Base-by-base conservation (phyloP, 30 jellyfish, hydroid and myxozoan species). In the Hydractinia symbiolongicarpus region DNA sequence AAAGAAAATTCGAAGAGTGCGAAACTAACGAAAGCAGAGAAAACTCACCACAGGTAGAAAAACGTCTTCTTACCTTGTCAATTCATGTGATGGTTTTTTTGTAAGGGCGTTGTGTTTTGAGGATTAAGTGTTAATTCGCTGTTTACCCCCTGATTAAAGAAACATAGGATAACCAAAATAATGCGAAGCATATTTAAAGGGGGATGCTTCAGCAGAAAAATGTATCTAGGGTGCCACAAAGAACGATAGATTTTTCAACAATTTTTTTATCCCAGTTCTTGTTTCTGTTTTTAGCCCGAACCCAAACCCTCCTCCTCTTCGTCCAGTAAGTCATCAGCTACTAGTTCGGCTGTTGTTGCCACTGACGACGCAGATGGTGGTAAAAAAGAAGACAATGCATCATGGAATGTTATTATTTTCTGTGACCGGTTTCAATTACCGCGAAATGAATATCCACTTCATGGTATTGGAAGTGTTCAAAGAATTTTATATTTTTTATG, bases 341-440 rank as follows among this genome's bases (percentile, higher is more conserved):
- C 1, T 11, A 58, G 69, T 58, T 13, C 15, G 19, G 19, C 15
- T 11, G 15, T 11, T 0, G 69, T 16, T 58, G 69, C 1, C 17
- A 58, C 15, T 11, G 15, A 16, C 19, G 69, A 58, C 19, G 69
- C 15, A 58, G 44, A 30, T 30, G 44, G 44, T 30, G 44, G 44
- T 30, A 30, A 15, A 60, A 72, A 8, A 20, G 61, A 72, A 5
- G 85, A 66, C 5, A 84, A 73, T 17, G 62, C 67, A 4, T 55
- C 95, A 0, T 90, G 95, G 97, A 88, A 67, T 16, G 55, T 89
- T 7, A 85, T 84, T 54, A 71, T 85, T 54, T 90, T 90, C 73
- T 80, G 95, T 70, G 97, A 90, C 75, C 79, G 97, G 30, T 90
- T 90, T 55, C 95, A 90, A 51, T 69, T 90, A 66, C 95, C 97